A percentile compares a stretch with the other conserved stretches of the same genome.
Evolutionary conservation across 1,140 invertebrate genomes (phyloP).

Genomic region (Drosophila fuyamai): DNA sequence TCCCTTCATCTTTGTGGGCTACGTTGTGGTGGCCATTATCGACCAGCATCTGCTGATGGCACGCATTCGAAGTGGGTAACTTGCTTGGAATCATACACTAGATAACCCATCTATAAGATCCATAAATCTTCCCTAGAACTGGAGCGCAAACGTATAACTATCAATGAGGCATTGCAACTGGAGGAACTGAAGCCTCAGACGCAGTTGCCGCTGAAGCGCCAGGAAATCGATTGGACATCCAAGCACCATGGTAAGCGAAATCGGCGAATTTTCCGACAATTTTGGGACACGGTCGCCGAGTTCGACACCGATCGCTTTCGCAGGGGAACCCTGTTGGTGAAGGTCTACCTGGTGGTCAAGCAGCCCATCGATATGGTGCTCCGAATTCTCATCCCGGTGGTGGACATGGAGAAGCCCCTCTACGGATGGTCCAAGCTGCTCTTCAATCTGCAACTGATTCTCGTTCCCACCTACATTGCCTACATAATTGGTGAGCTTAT

Average conservation of each 20-base stretch:
- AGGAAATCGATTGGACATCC: background rate
- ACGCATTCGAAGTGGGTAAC: constrained; percentile 8
- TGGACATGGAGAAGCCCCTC: constrained; percentile 23
- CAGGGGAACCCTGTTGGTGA: background rate
- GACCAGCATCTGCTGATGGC: constrained; percentile 16
- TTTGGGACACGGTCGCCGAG: constrained; percentile 15
- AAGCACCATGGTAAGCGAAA: background rate
- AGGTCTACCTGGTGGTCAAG: constrained; percentile 3
- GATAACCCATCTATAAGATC: too few relatives aligned
- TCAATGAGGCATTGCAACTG: background rate
- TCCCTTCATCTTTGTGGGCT: constrained; percentile 5
- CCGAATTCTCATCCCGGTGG: constrained; percentile 26
- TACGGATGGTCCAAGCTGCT: constrained; percentile 43
- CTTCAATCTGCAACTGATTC: constrained; percentile 14
- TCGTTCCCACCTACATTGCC: constrained; percentile 6
- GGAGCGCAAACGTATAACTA: background rate
- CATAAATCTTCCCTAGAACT: background rate
- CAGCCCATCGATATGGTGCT: constrained; percentile 19
- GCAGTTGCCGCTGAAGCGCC: background rate
- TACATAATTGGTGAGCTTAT: constrained; percentile 12
- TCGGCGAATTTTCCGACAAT: constrained; percentile 9
- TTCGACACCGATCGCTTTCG: constrained; percentile 11
- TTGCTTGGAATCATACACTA: too few relatives aligned
- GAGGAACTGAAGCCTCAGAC: background rate
- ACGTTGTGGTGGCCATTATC: constrained; percentile 16